Base-by-base conservation (phyloP, 64 coral and sea anemone species). In the Trachythela sp. region DNA sequence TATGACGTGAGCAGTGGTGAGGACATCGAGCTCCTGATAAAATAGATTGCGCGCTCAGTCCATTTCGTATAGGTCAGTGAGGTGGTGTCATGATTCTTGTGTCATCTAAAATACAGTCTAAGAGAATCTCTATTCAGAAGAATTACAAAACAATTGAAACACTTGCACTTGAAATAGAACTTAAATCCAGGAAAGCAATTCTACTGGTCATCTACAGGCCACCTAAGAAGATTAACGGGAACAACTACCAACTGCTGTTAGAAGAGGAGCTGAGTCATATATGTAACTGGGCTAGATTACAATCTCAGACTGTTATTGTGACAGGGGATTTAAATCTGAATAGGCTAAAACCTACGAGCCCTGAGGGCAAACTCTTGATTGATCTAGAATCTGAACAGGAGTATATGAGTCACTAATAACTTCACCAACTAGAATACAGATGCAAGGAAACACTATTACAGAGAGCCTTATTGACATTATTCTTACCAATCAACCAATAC, bases 401-500 rank as follows among this genome's bases (percentile, higher is more conserved):
- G n/a, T n/a, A n/a, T n/a, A n/a, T n/a, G n/a, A n/a, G n/a, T n/a
- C n/a, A 52, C 49, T 90, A 13, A 93, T 89, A 45, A 70, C 87
- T 27, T 60, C 90, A 80, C 92, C 89, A 83, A 90, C 89, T 8
- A 90, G 89, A 71, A 88, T 94, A 30, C 85, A 87, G 72, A 90
- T 54, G 60, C 88, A 24, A 70, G 64, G 87, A 35, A 54, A 48
- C 49, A 40, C 43, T 18, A 50, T 72, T 11, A 90, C 42, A 34
- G 31, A 90, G 70, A 90, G 88, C 14, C 58, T 94, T 8, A 90
- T 94, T 54, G 92, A 94, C 48, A 85, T 94, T 39, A 90, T 94
- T 85, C 39, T 92, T 37, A 92, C 77, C 36, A 92, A 89, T 68
- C 76, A 88, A 26, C 86, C 86, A 60, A 51, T 49, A 13, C 42